Evolutionary conservation across 2,888 invertebrate species (phyloP).

Genomic region (Pilophorus perplexus): DNA sequence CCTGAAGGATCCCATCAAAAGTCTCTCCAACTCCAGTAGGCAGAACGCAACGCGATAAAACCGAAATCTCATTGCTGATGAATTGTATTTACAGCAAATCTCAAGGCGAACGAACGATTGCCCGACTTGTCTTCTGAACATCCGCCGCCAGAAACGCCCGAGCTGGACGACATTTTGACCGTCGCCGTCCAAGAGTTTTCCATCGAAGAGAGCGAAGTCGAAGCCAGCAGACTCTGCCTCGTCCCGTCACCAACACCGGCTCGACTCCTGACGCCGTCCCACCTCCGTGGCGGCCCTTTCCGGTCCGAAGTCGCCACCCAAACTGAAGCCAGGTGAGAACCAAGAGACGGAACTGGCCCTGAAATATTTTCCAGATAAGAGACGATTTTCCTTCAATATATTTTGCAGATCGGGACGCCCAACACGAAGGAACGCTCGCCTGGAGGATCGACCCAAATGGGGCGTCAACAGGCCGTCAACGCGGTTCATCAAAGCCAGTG

Average conservation of each 20-base stretch:
- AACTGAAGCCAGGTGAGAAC: conserved; percentile 53
- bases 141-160: neutral
- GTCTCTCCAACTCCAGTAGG: too few species aligned
- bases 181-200: conserved; percentile 21
- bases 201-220: conserved; percentile 17
- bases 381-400: too few species aligned
- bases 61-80: too few species aligned
- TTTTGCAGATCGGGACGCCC: conserved; percentile 18
- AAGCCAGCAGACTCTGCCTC: conserved; percentile 6
- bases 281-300: neutral
- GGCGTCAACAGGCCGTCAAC: conserved; percentile 63
- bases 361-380: too few species aligned
- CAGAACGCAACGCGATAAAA: too few species aligned
- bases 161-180: conserved; percentile 16
- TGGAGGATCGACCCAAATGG: conserved; percentile 53
- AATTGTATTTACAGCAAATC: too few species aligned
- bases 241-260: conserved; percentile 22
- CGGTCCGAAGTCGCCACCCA: conserved; percentile 64
- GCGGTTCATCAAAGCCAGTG: conserved; percentile 84
- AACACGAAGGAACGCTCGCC: conserved; percentile 24
- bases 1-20: too few species aligned
- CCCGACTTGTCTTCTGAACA: neutral
- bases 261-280: conserved; percentile 16
- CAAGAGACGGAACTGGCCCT: too few species aligned
- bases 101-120: too few species aligned